Evolutionary conservation across 2,888 invertebrate species (phyloP).

Genomic region (Pachycephus smyrnensis): DNA sequence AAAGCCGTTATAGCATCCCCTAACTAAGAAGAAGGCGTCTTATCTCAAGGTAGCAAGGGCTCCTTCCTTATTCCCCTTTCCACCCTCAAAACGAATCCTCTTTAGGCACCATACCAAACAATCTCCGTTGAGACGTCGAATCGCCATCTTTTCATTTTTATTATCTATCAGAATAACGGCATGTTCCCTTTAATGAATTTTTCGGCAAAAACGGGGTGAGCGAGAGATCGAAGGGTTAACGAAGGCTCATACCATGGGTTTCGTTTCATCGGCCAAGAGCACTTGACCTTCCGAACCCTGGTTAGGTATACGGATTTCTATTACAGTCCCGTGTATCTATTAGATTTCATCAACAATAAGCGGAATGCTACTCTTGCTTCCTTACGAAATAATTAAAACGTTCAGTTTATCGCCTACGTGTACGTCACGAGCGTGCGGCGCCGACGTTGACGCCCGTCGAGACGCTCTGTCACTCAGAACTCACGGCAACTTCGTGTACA

Average conservation of each 20-base stretch:
- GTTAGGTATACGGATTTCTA: background rate
- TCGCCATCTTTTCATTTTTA: background rate
- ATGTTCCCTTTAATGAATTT: background rate
- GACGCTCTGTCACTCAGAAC: slow-evolving; percentile 1
- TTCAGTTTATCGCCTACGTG: background rate
- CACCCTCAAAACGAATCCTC: background rate
- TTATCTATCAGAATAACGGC: background rate
- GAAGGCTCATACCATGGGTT: background rate
- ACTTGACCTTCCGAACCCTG: background rate
- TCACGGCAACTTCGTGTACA: background rate
- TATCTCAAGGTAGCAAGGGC: slow-evolving; percentile 15
- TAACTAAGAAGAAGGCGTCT: slow-evolving; percentile 20
- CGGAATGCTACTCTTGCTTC: background rate
- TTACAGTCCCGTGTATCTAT: background rate
- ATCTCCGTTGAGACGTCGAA: background rate
- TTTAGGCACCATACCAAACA: background rate
- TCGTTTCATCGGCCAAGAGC: background rate
- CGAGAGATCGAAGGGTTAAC: background rate
- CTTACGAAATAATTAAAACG: background rate
- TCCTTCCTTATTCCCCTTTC: background rate
- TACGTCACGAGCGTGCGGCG: background rate
- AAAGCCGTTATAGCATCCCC: slow-evolving; percentile 24
- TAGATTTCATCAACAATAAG: background rate
- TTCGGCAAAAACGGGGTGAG: background rate
- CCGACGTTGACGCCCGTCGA: background rate